Evolutionary conservation across 2,888 invertebrate genomes (phyloP).

Genomic region (Petrophora chlorosata): DNA sequence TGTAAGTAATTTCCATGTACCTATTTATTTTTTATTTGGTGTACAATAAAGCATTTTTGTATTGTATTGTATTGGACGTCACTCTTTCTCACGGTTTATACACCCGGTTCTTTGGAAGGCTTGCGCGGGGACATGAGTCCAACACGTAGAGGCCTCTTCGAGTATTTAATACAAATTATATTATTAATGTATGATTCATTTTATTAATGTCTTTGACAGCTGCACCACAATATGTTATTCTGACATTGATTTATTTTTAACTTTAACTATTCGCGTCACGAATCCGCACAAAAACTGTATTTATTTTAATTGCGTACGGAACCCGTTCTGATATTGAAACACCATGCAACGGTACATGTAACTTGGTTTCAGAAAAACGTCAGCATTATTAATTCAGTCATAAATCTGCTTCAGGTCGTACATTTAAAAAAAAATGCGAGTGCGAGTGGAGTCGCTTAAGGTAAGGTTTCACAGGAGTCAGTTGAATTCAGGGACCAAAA

Average conservation of each 20-base stretch:
- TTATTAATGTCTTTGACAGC: not conserved
- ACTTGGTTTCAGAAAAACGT: constrained; percentile 20
- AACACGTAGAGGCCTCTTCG: too few relatives aligned
- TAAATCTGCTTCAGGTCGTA: constrained; percentile 24
- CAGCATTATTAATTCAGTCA: constrained; percentile 26
- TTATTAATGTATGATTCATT: not conserved
- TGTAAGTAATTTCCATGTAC: too few relatives aligned
- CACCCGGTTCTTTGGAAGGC: too few relatives aligned
- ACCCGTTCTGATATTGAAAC: constrained; percentile 22
- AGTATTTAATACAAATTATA: not conserved
- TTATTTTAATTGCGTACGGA: constrained; percentile 22
- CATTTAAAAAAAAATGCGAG: constrained; percentile 3
- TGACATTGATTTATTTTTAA: constrained; percentile 9
- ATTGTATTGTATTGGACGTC: too few relatives aligned
- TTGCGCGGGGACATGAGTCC: too few relatives aligned
- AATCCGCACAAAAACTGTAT: constrained; percentile 21
- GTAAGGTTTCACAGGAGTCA: constrained; percentile 4
- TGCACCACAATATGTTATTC: not conserved
- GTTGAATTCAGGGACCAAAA: too few relatives aligned
- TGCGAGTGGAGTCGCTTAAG: not conserved
- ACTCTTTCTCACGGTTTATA: too few relatives aligned
- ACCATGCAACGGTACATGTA: constrained; percentile 24
- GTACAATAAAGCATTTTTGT: too few relatives aligned
- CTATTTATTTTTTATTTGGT: too few relatives aligned
- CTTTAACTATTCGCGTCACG: constrained; percentile 10